Evolutionary conservation across 2,113 vertebrate species (phyloP), one percentile per base, ranked within the genome.

Genomic region (Grantiella picta): DNA sequence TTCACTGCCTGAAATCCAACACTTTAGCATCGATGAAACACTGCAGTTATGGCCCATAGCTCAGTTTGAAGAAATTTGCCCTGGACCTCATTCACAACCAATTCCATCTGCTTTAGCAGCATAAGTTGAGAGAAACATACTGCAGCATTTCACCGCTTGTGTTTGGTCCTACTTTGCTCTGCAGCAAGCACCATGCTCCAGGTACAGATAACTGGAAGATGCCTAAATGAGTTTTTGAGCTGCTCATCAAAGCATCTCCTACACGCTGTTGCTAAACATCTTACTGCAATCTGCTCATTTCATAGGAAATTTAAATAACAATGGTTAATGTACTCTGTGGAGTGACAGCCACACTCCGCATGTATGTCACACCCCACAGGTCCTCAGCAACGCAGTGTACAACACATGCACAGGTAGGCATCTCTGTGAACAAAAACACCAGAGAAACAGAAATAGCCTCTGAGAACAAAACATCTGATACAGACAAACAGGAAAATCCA

Each of bases 331-430:
- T 16, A 25, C 3, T 59, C 10, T 17, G 42, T 45, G 42, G n/a
- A 85, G 45, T 42, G 25, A 63, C 60, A 79, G 28, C 20, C 42
- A 45, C 1, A 1, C 7, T 54, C 38, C 42, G 4, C 3, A 7
- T 5, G 13, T 22, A 14, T 0, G 0, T 53, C 13, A 15, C 6
- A 18, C 12, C 40, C 29, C 36, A 35, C 6, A 18, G 18, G 14
- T 45, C 24, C 38, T 40, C 45, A 78, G 33, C 42, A 82, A 40
- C 3, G 9, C 22, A 11, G 5, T 8, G 20, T 18, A 36, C 33
- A 16, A 38, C 7, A 47, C 29, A 40, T 1, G 3, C 8, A 31
- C 2, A 0, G 1, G 1, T 3, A 72, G 28, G 61, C 70, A 54
- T 29, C 42, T 35, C 52, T 5, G 1, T 28, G 20, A 57, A 53